These are phyloP conservation scores for Rhincodon typus DNA, from an alignment of 2,797 vertebrate species.

Conservation along the genomic window DNA sequence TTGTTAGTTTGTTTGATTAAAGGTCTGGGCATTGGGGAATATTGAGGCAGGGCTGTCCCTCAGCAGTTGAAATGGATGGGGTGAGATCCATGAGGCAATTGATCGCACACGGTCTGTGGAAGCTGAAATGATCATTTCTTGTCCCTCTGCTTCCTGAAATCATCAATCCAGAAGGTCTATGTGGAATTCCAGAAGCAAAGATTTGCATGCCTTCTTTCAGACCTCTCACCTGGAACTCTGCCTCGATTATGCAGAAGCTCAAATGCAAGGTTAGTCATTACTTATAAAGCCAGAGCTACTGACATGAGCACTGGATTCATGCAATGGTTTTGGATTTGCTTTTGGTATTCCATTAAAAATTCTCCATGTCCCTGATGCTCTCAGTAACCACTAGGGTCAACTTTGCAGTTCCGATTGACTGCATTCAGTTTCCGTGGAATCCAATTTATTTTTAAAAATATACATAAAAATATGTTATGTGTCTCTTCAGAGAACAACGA, in stretches of 20 bases:
- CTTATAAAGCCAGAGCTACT: not conserved
- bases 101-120: not conserved
- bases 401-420: not conserved
- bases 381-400: not conserved
- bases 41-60: not conserved
- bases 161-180: constrained; percentile 8
- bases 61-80: not conserved
- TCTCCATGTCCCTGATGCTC: not conserved
- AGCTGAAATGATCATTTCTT: not conserved
- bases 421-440: not conserved
- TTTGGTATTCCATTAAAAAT: not conserved
- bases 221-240: not conserved
- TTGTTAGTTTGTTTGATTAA: not conserved
- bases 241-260: not conserved
- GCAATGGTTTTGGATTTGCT: not conserved
- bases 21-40: not conserved
- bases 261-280: not conserved
- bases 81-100: not conserved
- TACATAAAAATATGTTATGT: not conserved
- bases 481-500: not conserved
- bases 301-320: not conserved
- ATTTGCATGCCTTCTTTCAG: not conserved
- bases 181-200: not conserved
- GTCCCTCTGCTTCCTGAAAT: not conserved
- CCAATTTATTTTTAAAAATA: not conserved